These are phyloP conservation scores for Eolophus roseicapilla DNA, from an alignment of 2,113 vertebrate species.

Conservation along the genomic window DNA sequence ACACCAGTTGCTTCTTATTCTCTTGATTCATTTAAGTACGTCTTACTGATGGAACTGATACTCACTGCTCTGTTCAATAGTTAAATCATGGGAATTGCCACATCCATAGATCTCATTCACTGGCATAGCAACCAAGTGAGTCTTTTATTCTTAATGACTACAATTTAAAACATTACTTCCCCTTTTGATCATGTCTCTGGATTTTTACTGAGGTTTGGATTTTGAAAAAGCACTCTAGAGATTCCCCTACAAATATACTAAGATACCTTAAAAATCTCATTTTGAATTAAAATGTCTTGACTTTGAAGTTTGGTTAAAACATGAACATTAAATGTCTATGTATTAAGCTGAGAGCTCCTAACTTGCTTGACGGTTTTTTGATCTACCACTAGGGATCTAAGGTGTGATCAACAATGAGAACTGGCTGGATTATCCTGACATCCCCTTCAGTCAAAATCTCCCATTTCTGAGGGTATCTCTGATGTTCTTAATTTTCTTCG, in stretches of 20 bases:
- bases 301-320: not conserved
- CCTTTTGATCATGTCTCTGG: not conserved
- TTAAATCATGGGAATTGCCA: not conserved
- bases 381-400: not conserved
- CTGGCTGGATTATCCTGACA: not conserved
- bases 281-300: not conserved
- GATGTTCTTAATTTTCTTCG: not conserved
- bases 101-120: not conserved
- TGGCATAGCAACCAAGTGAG: not conserved
- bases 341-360: not conserved
- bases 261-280: not conserved
- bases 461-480: not conserved
- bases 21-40: not conserved
- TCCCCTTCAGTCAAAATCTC: not conserved
- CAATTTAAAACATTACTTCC: not conserved
- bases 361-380: not conserved
- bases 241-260: not conserved
- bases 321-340: not conserved
- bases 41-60: not conserved
- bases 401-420: rapidly evolving
- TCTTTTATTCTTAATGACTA: not conserved
- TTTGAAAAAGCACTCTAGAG: not conserved
- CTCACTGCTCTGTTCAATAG: not conserved
- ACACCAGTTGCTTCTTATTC: not conserved
- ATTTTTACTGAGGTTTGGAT: not conserved